A percentile compares a stretch with the other conserved stretches of the same genome.
Conservation (phyloP, 2,888 invertebrate species). For the Leptopterna dolabrata region DNA sequence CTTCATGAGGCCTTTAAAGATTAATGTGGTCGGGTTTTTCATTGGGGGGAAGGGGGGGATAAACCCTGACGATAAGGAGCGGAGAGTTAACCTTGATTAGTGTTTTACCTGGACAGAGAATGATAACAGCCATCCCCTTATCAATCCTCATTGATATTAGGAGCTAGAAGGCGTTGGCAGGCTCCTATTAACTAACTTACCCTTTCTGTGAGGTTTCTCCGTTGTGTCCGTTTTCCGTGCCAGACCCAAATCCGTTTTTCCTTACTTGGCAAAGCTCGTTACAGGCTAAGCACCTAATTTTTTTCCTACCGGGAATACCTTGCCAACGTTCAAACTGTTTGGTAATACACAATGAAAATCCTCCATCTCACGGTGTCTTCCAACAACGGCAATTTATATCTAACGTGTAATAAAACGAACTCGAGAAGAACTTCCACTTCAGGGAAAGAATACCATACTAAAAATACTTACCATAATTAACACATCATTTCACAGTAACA, state of each 20-base stretch:
- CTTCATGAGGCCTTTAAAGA: constrained; percentile 1
- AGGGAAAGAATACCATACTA: too few relatives aligned
- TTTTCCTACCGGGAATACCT: neutral
- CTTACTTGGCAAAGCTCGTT: constrained; percentile 30
- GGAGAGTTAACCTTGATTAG: constrained; percentile 27
- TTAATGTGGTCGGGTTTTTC: constrained; percentile 25
- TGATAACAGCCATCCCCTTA: constrained; percentile 1
- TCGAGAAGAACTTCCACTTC: too few relatives aligned
- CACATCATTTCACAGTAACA: too few relatives aligned
- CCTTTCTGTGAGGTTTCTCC: constrained; percentile 6
- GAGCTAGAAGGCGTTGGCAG: constrained; percentile 25
- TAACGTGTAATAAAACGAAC: too few relatives aligned
- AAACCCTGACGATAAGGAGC: constrained; percentile 7
- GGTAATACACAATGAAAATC: too few relatives aligned
- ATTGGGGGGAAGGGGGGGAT: too few relatives aligned
- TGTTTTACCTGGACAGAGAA: constrained; percentile 24
- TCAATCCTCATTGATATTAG: constrained; percentile 33
- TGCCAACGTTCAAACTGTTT: neutral
- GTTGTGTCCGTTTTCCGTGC: neutral
- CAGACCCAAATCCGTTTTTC: constrained; percentile 24
- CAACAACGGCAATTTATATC: too few relatives aligned
- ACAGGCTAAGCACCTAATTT: constrained; percentile 19
- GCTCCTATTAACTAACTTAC: constrained; percentile 30
- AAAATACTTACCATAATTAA: too few relatives aligned
- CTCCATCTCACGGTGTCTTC: too few relatives aligned